Percentiles rank a stretch among this genome's conserved stretches.
Evolutionary conservation across 2,113 vertebrate species (phyloP).

Genomic region (Xiphophorus hellerii): DNA sequence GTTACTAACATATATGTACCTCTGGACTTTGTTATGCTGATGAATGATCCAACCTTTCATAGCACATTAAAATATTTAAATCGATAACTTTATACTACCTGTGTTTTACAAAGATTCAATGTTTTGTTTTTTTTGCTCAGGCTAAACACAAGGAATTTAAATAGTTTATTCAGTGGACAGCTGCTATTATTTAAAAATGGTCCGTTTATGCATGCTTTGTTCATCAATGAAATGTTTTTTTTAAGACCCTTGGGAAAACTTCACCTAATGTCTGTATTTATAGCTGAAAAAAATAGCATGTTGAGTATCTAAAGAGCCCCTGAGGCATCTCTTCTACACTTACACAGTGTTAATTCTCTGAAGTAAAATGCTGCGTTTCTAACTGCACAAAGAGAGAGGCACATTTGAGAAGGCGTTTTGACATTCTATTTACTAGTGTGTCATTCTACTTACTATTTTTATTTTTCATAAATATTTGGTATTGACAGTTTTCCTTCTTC

Average conservation of each 20-base stretch:
- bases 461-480: neutral
- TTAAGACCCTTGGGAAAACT: neutral
- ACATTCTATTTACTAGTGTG: neutral
- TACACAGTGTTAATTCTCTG: slow-evolving; percentile 6
- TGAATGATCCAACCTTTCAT: slow-evolving; percentile 1
- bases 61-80: slow-evolving; percentile 32
- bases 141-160: slow-evolving; percentile 13
- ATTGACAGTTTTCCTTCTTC: neutral
- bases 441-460: neutral
- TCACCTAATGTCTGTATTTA: neutral
- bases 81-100: slow-evolving; percentile 18
- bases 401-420: neutral
- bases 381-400: neutral
- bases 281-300: neutral
- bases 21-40: slow-evolving; percentile 3
- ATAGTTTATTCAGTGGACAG: neutral
- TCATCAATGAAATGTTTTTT: neutral
- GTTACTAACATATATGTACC: neutral
- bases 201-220: neutral
- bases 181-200: neutral
- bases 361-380: neutral
- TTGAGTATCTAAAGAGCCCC: neutral
- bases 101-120: neutral
- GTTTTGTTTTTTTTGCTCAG: slow-evolving; percentile 25
- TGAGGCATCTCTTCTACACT: neutral